phyloP scores from a whole-genome alignment of 2,888 invertebrate genomes.

The Drosophila trichaetosa region DNA sequence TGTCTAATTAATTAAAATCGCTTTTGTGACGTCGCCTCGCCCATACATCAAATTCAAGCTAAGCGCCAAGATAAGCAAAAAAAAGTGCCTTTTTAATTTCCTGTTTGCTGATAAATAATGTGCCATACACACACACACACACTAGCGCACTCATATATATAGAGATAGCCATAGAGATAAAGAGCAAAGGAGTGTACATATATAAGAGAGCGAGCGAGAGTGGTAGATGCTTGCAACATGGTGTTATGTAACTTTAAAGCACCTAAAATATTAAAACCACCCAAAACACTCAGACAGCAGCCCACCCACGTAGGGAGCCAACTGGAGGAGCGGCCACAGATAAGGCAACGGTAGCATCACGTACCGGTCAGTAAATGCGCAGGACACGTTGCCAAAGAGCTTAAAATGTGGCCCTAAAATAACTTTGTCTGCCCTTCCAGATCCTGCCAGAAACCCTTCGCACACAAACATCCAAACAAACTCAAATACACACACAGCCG shows the following conservation, averaged over 20 bases:
- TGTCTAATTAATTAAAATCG: slow-evolving; percentile 77
- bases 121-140: slow-evolving; percentile 24
- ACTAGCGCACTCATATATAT: slow-evolving; percentile 19
- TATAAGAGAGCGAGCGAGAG: slow-evolving; percentile 8
- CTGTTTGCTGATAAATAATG: slow-evolving; percentile 81
- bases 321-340: slow-evolving; percentile 64
- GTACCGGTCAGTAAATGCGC: slow-evolving; percentile 64
- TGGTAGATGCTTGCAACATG: slow-evolving; percentile 30
- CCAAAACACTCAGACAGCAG: slow-evolving; percentile 45
- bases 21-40: slow-evolving; percentile 63
- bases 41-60: slow-evolving; percentile 64
- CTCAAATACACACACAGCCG: slow-evolving; percentile 20
- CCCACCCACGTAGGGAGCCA: slow-evolving; percentile 41
- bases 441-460: slow-evolving; percentile 38
- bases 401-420: slow-evolving; percentile 80
- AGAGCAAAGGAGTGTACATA: slow-evolving; percentile 9
- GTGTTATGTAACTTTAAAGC: slow-evolving; percentile 75
- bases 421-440: slow-evolving; percentile 70
- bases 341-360: slow-evolving; percentile 65
- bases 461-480: slow-evolving; percentile 38
- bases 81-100: slow-evolving; percentile 72
- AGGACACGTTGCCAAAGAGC: slow-evolving; percentile 78
- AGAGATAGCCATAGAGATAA: slow-evolving; percentile 21
- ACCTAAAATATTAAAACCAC: slow-evolving; percentile 80
- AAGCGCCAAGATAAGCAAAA: slow-evolving; percentile 77